Conservation (phyloP, 2,888 invertebrate species). For the Pasiphila rectangulata region DNA sequence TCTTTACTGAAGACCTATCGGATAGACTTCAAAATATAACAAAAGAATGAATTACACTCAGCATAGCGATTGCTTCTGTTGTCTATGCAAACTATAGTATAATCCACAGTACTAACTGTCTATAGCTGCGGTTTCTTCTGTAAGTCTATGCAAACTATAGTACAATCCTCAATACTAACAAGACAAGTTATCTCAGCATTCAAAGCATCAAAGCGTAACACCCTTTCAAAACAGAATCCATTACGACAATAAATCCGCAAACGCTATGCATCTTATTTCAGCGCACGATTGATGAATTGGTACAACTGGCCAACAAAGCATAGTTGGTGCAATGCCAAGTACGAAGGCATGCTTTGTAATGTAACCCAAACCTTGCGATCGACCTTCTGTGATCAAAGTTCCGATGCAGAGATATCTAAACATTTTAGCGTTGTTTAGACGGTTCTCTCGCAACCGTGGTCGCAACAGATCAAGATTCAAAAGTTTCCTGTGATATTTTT, state of each 20-base stretch:
- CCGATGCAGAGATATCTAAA: constrained; percentile 5
- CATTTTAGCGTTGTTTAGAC: constrained; percentile 1
- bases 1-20: no score
- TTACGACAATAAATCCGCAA: neutral
- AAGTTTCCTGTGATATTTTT: no score
- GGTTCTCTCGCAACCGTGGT: neutral
- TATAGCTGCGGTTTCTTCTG: no score
- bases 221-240: constrained; percentile 1
- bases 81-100: no score
- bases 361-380: constrained; percentile 23
- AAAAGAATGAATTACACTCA: no score
- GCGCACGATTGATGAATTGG: constrained; percentile 24
- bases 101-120: no score
- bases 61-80: no score
- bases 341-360: constrained; percentile 19
- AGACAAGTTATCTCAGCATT: neutral
- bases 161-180: no score
- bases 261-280: constrained; percentile 8
- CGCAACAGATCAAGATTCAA: neutral
- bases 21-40: no score
- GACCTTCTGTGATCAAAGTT: constrained; percentile 27
- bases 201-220: neutral
- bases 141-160: no score
- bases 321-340: constrained; percentile 28
- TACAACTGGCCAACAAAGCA: constrained; percentile 23